These are phyloP conservation scores for Dugesia japonica DNA, from an alignment of 2,888 invertebrate genomes.

Conservation along the genomic window DNA sequence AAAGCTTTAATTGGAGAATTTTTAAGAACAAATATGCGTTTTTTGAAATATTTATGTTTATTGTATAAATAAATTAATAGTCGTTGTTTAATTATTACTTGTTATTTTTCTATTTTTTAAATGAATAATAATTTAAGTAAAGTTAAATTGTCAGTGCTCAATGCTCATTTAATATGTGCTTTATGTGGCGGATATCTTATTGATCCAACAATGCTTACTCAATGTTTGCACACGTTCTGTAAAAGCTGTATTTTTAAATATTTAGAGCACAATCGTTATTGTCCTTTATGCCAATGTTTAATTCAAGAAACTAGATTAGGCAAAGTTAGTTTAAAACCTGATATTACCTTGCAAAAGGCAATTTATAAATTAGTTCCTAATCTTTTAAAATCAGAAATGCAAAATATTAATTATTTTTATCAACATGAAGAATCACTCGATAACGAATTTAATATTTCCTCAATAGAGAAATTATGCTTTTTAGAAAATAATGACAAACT, in stretches of 20 bases:
- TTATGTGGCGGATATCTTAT: conserved; percentile 26
- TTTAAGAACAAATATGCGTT: background rate
- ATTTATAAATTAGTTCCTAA: conserved; percentile 26
- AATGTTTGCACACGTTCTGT: conserved; percentile 26
- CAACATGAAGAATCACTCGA: background rate
- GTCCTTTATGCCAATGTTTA: conserved; percentile 24
- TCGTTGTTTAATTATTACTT: background rate
- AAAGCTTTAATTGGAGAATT: background rate
- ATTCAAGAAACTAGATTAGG: conserved; percentile 17
- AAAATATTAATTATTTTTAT: conserved; percentile 14
- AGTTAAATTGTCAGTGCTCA: conserved; percentile 13
- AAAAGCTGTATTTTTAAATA: conserved; percentile 17
- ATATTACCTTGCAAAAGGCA: background rate
- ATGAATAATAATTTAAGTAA: conserved; percentile 20
- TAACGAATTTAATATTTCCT: background rate
- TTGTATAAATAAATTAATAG: background rate
- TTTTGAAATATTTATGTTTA: background rate
- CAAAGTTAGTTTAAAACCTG: background rate
- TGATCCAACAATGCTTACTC: conserved; percentile 20
- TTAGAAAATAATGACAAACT: background rate
- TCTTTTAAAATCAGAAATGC: conserved; percentile 9
- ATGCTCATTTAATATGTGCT: conserved; percentile 23
- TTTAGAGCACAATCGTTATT: background rate
- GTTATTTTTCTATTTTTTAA: background rate
- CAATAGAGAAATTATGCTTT: background rate